phyloP scores from a whole-genome alignment of 2,113 vertebrate genomes.

The Colius striatus region DNA sequence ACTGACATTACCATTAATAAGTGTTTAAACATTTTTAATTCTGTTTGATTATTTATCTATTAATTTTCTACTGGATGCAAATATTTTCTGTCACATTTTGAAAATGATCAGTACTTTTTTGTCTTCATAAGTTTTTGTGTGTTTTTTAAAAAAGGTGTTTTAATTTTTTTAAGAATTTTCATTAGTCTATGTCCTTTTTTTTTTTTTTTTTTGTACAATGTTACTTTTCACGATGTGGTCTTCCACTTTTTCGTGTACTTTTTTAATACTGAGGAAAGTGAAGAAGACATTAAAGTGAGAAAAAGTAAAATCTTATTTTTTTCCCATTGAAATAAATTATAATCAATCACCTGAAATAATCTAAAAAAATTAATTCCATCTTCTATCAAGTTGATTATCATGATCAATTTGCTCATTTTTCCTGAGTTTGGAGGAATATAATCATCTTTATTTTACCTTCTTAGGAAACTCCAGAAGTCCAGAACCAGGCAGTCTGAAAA shows the following conservation, averaged over 20 bases:
- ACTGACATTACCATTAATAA: not conserved
- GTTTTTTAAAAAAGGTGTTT: not conserved
- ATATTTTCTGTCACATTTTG: not conserved
- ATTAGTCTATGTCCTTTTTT: not conserved
- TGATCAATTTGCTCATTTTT: not conserved
- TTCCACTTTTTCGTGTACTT: fast-evolving
- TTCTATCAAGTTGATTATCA: not conserved
- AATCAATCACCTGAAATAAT: not conserved
- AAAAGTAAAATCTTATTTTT: fast-evolving
- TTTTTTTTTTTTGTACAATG: not conserved
- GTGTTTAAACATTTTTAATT: not conserved
- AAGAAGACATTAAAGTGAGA: fast-evolving
- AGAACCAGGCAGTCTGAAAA: not conserved
- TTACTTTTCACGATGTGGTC: not conserved
- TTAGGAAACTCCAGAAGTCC: not conserved
- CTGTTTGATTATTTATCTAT: too few relatives aligned
- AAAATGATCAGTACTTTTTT: not conserved
- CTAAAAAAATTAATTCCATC: not conserved
- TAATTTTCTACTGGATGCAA: not conserved
- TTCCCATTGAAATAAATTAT: not conserved
- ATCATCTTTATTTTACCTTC: not conserved
- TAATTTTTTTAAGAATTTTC: not conserved
- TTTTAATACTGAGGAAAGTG: not conserved
- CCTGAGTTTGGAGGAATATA: not conserved
- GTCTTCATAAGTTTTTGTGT: not conserved